Evolutionary conservation across 2,797 vertebrate species (phyloP).

Genomic region (Lemur catta): DNA sequence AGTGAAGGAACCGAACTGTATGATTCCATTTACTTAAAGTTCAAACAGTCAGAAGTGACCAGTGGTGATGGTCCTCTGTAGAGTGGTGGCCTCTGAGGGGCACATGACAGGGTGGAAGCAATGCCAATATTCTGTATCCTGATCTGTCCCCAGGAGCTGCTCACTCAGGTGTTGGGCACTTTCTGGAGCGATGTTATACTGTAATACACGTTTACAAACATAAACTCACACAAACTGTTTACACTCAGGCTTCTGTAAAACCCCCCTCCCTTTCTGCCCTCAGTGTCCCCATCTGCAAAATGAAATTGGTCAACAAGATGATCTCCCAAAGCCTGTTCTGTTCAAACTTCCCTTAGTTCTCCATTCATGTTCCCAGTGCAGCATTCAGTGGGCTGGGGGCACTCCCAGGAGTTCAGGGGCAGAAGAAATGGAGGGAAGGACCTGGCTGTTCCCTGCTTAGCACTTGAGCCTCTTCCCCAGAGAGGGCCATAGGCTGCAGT

Average conservation of each 20-base stretch:
- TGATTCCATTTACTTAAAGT: background rate
- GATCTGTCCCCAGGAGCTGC: background rate
- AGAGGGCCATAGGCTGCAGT: fast-evolving
- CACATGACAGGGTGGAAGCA: background rate
- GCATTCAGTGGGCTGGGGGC: background rate
- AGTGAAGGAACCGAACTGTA: background rate
- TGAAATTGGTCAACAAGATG: too few species aligned
- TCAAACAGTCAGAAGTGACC: background rate
- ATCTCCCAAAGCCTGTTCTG: background rate
- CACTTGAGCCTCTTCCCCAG: background rate
- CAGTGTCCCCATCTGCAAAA: background rate
- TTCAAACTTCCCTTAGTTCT: background rate
- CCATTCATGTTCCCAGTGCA: too few species aligned
- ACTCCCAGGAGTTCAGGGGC: too few species aligned
- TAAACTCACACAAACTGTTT: background rate
- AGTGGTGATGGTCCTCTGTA: too few species aligned
- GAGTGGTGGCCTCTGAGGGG: background rate
- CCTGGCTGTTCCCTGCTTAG: background rate
- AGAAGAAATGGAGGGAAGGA: background rate
- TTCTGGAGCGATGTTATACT: background rate
- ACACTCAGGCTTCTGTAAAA: background rate
- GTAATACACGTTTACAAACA: background rate
- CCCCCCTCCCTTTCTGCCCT: fast-evolving
- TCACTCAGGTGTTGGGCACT: background rate
- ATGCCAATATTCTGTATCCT: fast-evolving